These are phyloP conservation scores for Lichenostomus cassidix DNA, from an alignment of 2,113 vertebrate genomes.

Conservation along the genomic window DNA sequence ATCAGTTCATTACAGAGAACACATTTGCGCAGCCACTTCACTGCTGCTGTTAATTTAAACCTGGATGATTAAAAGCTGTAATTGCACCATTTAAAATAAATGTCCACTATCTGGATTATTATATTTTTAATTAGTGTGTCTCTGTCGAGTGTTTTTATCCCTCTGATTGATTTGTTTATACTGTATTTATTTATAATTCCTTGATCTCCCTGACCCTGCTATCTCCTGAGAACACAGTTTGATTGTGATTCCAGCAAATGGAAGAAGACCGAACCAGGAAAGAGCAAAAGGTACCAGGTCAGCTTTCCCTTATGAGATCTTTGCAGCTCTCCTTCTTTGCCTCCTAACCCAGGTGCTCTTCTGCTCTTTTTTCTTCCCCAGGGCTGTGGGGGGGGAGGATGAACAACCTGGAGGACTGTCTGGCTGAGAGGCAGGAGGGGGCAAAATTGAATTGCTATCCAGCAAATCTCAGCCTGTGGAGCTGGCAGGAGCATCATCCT, in stretches of 20 bases:
- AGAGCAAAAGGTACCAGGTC: slow-evolving; percentile 46
- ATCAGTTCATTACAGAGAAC: slow-evolving; percentile 23
- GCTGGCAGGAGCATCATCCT: not conserved
- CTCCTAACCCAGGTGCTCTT: not conserved
- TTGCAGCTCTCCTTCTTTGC: not conserved
- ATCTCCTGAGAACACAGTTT: not conserved
- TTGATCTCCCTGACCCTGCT: slow-evolving; percentile 45
- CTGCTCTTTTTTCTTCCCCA: not conserved
- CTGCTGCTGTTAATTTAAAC: slow-evolving; percentile 55
- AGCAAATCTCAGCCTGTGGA: not conserved
- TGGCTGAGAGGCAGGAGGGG: not conserved
- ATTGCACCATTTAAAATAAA: slow-evolving; percentile 65
- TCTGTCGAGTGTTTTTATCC: slow-evolving; percentile 55
- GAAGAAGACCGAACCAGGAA: not conserved
- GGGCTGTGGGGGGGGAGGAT: not conserved
- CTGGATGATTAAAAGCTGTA: slow-evolving; percentile 62
- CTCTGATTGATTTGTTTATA: slow-evolving; percentile 67
- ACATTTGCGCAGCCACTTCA: not conserved
- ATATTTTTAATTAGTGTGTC: slow-evolving; percentile 67
- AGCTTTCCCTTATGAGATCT: not conserved
- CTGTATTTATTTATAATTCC: slow-evolving; percentile 51
- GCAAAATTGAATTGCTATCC: not conserved
- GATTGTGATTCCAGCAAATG: slow-evolving; percentile 34
- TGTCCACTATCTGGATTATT: slow-evolving; percentile 55
- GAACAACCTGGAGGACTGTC: not conserved